Percentiles rank a stretch among this genome's conserved stretches.
These are phyloP conservation scores for Sabatieria punctata DNA, from an alignment of 2,888 invertebrate species.

Conservation along the genomic window DNA sequence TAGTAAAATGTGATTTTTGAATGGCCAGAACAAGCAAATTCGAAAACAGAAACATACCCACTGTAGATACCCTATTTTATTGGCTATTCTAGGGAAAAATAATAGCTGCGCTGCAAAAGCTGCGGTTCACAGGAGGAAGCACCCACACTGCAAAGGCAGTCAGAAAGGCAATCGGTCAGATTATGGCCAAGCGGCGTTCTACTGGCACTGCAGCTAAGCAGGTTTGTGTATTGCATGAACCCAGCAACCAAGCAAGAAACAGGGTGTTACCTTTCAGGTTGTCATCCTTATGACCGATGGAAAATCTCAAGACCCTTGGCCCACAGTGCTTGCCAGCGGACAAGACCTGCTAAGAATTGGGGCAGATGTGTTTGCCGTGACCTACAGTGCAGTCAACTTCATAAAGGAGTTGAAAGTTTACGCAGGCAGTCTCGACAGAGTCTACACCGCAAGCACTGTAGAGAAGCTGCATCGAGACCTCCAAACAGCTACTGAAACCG, in stretches of 20 bases:
- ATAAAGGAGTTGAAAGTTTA: slow-evolving; percentile 1
- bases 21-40: too few species aligned
- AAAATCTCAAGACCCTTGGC: neutral
- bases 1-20: too few species aligned
- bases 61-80: too few species aligned
- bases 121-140: neutral
- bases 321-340: neutral
- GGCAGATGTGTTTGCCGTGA: slow-evolving; percentile 1
- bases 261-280: too few species aligned
- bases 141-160: neutral
- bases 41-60: too few species aligned
- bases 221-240: too few species aligned
- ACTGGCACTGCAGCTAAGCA: neutral
- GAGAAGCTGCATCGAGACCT: too few species aligned
- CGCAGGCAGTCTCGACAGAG: neutral
- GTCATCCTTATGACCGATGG: slow-evolving; percentile 1
- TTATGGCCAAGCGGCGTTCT: neutral
- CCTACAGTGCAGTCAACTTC: neutral
- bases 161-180: neutral
- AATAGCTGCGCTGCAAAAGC: neutral
- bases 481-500: too few species aligned
- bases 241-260: too few species aligned
- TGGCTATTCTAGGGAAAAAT: neutral
- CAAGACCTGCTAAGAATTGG: neutral
- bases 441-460: too few species aligned